Base-by-base conservation (phyloP, 2,888 invertebrate genomes). In the Cheilosia pagana region DNA sequence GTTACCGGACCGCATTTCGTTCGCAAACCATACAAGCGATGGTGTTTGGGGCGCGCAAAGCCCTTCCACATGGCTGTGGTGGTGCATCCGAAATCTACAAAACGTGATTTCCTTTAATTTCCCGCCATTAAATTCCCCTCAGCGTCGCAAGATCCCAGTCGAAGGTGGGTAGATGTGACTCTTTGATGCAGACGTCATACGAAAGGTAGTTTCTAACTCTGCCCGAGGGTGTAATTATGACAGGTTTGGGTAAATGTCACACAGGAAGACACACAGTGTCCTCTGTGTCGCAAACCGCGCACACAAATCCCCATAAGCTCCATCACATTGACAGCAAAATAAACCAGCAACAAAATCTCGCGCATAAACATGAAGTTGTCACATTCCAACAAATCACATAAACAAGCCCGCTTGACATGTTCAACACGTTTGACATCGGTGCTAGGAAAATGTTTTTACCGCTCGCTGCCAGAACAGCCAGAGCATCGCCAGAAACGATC, bases 361-460 rank as follows among this genome's bases (percentile, higher is more conserved):
- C 59, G 21, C 45, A 28, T 45, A 63, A 83, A 74, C 74, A 85
- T 85, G 50, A 85, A 79, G 81, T 81, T 85, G 85, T 85, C 81
- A 85, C 85, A 85, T 81, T 85, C 79, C 85, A 62, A 81, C 75
- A 76, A 75, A 85, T 81, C 85, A 71, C 70, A 75, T 71, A 71
- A 81, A 79, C 81, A 81, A 85, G 53, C 21, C 71, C 75, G 75
- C 75, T 81, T 81, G 81, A 85, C 74, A 81, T 79, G 79, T 79
- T 83, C 82, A 83, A 83, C 78, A 83, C 68, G 82, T 45, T 50
- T 78, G 78, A 78, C 78, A 78, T 83, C 82, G 28, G 70, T 48
- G 65, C 75, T 59, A 71, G 45, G 57, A 78, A 68, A 74, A 68
- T 63, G 63, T 74, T 74, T 67, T 67, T 65, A n/a, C n/a, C 62